phyloP scores from a whole-genome alignment of 2,888 invertebrate genomes.

The Dynastes hyllus region DNA sequence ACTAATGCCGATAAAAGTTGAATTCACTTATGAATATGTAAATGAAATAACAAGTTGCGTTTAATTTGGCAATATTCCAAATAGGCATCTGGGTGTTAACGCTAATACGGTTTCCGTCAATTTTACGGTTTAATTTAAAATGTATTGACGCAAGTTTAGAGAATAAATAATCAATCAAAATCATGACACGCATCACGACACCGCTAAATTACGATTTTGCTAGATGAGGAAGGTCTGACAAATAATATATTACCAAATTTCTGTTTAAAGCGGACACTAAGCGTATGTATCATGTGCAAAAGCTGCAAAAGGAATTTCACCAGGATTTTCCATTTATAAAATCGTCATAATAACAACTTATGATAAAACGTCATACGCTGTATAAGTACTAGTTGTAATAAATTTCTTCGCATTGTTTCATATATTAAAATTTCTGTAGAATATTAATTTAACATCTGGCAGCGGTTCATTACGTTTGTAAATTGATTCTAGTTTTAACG shows the following conservation, averaged over 20 bases:
- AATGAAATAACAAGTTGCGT: neutral
- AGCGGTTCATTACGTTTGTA: neutral
- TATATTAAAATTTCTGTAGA: neutral
- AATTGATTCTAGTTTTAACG: conserved; percentile 36
- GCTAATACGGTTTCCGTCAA: neutral
- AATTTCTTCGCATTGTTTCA: neutral
- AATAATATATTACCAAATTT: conserved; percentile 27
- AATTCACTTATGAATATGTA: neutral
- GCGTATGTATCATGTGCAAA: neutral
- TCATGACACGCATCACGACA: neutral
- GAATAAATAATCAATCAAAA: conserved; percentile 26
- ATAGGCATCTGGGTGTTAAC: neutral
- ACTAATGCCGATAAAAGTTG: neutral
- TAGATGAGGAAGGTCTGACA: conserved; percentile 22
- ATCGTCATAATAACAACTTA: neutral
- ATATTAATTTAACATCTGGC: conserved; percentile 17
- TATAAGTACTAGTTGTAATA: neutral
- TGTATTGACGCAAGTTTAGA: neutral
- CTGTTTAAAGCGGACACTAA: neutral
- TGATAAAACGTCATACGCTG: neutral
- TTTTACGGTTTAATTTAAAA: conserved; percentile 14
- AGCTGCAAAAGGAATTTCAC: neutral
- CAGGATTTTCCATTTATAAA: neutral
- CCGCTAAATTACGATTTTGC: conserved; percentile 16
- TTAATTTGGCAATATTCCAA: neutral